Conservation (phyloP, 2,113 vertebrate species). For the Acrocephalus kingi region DNA sequence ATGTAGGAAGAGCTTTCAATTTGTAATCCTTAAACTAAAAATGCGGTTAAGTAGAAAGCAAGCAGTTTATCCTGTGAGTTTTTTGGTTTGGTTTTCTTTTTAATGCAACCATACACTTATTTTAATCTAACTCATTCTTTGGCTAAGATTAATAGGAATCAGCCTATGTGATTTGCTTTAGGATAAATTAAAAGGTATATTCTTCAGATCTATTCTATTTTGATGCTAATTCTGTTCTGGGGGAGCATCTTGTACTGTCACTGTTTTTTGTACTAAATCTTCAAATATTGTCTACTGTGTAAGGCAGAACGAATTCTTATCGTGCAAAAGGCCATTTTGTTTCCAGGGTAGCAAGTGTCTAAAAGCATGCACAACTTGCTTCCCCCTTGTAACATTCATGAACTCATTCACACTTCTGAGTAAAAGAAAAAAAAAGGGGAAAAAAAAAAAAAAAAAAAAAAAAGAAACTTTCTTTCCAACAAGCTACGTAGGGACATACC, state of each 20-base stretch:
- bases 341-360: slow-evolving; percentile 88
- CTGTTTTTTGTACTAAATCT: slow-evolving; percentile 91
- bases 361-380: slow-evolving; percentile 97
- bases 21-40: slow-evolving; percentile 90
- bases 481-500: slow-evolving; percentile 83
- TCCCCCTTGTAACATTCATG: slow-evolving; percentile 89
- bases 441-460: not conserved
- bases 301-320: slow-evolving; percentile 85
- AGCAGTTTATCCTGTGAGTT: slow-evolving; percentile 80
- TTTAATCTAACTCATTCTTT: slow-evolving; percentile 85
- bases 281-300: slow-evolving; percentile 89
- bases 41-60: slow-evolving; percentile 86
- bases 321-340: slow-evolving; percentile 79
- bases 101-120: slow-evolving; percentile 83
- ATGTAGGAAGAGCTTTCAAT: slow-evolving; percentile 87
- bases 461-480: slow-evolving; percentile 55
- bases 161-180: slow-evolving; percentile 90
- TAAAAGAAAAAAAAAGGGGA: slow-evolving; percentile 4
- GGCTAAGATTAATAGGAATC: slow-evolving; percentile 88
- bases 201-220: slow-evolving; percentile 92
- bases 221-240: slow-evolving; percentile 96
- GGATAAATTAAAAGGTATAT: slow-evolving; percentile 85
- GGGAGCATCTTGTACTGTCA: slow-evolving; percentile 92
- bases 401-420: slow-evolving; percentile 85
- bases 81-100: slow-evolving; percentile 66